These are phyloP conservation scores for Synanthedon tipuliformis DNA, from an alignment of 2,888 invertebrate genomes.

Conservation along the genomic window DNA sequence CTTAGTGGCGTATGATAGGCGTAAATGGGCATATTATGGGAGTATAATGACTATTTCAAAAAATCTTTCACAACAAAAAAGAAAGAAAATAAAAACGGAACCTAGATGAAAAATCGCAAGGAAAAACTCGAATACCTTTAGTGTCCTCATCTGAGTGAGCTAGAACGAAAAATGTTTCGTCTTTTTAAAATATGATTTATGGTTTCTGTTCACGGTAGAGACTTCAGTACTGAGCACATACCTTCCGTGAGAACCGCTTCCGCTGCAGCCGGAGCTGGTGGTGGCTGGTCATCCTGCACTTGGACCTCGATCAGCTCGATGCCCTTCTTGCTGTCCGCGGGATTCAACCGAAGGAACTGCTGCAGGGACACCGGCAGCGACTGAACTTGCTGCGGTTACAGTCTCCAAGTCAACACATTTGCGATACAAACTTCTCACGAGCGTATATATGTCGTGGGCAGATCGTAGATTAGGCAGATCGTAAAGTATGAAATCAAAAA, in stretches of 20 bases:
- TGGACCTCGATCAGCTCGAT: conserved; percentile 21
- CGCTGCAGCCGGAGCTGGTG: conserved; percentile 13
- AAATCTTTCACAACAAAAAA: no score
- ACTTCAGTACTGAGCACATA: conserved; percentile 6
- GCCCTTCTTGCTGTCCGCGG: conserved; percentile 24
- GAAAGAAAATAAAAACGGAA: no score
- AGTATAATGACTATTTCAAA: no score
- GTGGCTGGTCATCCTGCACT: conserved; percentile 20
- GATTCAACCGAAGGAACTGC: conserved; percentile 52
- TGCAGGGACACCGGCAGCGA: conserved; percentile 49
- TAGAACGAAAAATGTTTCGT: background rate
- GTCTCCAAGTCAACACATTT: no score
- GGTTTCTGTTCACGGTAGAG: background rate
- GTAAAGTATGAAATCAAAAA: no score
- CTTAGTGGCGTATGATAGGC: no score
- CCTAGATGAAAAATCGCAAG: no score
- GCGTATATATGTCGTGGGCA: no score
- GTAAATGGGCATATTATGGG: no score
- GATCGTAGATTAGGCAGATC: no score
- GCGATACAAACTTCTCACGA: no score
- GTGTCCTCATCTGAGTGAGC: background rate
- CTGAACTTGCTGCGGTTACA: conserved; percentile 38
- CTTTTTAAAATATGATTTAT: background rate
- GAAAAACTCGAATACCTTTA: background rate
- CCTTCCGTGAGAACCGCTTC: conserved; percentile 42